These are phyloP conservation scores for Amphiprion ocellaris DNA, from an alignment of 2,113 vertebrate genomes.

Conservation along the genomic window DNA sequence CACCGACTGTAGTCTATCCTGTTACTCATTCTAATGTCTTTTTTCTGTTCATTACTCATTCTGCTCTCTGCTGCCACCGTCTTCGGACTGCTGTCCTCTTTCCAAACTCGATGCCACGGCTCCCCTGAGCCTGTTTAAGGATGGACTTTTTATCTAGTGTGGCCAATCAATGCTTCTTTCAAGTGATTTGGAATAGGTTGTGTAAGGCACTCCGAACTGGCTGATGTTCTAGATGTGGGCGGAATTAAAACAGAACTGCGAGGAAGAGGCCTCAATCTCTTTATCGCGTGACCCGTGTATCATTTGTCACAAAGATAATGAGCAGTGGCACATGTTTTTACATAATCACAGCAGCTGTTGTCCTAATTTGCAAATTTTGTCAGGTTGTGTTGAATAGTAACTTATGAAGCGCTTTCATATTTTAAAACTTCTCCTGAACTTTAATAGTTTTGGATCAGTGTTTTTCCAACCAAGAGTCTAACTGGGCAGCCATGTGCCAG, in stretches of 20 bases:
- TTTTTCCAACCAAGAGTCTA: no score
- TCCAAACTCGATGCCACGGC: conserved; percentile 28
- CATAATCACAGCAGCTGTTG: conserved; percentile 24
- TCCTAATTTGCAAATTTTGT: conserved; percentile 21
- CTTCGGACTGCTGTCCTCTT: conserved; percentile 19
- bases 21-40: conserved; percentile 45
- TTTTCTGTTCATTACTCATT: conserved; percentile 53
- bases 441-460: no score
- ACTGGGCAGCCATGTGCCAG: no score
- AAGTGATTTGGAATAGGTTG: conserved; percentile 50
- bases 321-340: conserved; percentile 24
- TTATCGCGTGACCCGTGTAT: neutral
- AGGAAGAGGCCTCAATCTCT: conserved; percentile 4
- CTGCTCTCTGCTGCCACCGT: conserved; percentile 29
- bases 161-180: conserved; percentile 61
- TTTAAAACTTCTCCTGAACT: neutral
- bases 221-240: conserved; percentile 26
- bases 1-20: conserved; percentile 3
- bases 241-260: conserved; percentile 33
- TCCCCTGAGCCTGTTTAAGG: conserved; percentile 60
- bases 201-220: conserved; percentile 32
- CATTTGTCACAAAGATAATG: conserved; percentile 30
- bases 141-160: conserved; percentile 58
- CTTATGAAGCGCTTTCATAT: neutral
- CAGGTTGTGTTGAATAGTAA: neutral